Evolutionary conservation across 2,888 invertebrate genomes (phyloP), one percentile per base, ranked within the genome.

Genomic region (Xestia sexstrigata): DNA sequence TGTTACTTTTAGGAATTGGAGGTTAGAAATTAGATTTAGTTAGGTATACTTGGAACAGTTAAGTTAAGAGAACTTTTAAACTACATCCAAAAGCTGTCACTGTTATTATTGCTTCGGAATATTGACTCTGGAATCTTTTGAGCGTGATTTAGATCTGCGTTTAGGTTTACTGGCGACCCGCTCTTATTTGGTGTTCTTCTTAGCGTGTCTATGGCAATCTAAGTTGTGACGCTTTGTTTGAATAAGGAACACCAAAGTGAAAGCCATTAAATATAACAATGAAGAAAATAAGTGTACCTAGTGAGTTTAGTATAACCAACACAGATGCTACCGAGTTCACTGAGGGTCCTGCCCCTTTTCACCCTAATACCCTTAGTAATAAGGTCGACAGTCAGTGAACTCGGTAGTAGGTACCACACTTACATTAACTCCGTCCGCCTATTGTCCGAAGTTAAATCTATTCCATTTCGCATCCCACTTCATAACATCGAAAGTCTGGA

Each of bases 401-500:
- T 20, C 2, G 45, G n/a, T n/a, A 30, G 26, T 26, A 39, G 39
- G 1, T 13, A 30, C 45, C 35, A 47, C 20, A 17, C 15, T 70
- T 49, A 7, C 39, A 58, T 52, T 49, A 58, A 15, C 42, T 42
- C 30, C 9, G 62, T 67, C 66, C 35, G 39, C 39, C 63, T 52
- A 76, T 72, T 72, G 68, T 83, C 70, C 73, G 47, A 82, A 84
- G 76, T 84, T 76, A 80, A 83, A 80, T 84, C 84, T 81, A 83
- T 78, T 84, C 70, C 76, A 58, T 49, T 74, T 42, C 45, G 52
- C 69, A 69, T 84, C 35, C 70, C 76, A 74, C 76, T 79, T 84
- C 80, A 84, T 77, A 79, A 71, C 58, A 78, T 82, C 82, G 79
- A 74, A 79, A 81, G 84, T 75, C 84, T 79, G 72, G 72, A 83